These are phyloP conservation scores for Leptinotarsa rubiginosa DNA, from an alignment of 2,888 invertebrate genomes.

Conservation along the genomic window DNA sequence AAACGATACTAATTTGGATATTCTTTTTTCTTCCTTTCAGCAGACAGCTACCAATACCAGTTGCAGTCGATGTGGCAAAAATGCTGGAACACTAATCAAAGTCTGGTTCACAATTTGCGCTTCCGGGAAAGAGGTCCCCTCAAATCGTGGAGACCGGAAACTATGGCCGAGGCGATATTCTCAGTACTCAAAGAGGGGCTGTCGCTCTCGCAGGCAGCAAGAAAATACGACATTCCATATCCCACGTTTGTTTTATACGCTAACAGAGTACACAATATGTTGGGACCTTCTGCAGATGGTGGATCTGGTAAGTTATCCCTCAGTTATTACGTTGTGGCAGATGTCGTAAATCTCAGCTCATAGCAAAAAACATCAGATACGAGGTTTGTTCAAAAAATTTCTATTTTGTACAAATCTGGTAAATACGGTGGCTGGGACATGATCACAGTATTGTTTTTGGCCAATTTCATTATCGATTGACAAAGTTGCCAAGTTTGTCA, in stretches of 20 bases:
- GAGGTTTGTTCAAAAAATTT: too few species aligned
- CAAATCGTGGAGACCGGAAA: slow-evolving; percentile 94
- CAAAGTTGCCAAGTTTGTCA: too few species aligned
- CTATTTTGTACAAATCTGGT: too few species aligned
- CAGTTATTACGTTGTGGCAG: too few species aligned
- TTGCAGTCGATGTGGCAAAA: slow-evolving; percentile 96
- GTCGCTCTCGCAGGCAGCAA: slow-evolving; percentile 89
- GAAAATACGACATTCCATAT: slow-evolving; percentile 95
- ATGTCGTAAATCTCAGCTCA: too few species aligned
- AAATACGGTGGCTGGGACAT: too few species aligned
- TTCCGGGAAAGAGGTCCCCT: slow-evolving; percentile 92
- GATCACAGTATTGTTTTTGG: too few species aligned
- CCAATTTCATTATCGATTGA: too few species aligned
- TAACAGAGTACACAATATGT: slow-evolving; percentile 93
- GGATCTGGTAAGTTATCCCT: slow-evolving; percentile 79
- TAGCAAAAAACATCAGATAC: too few species aligned
- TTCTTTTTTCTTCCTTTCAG: slow-evolving; percentile 67
- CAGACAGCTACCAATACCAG: slow-evolving; percentile 96
- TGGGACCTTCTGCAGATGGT: slow-evolving; percentile 91
- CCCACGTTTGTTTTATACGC: slow-evolving; percentile 94
- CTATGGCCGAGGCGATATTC: slow-evolving; percentile 95
- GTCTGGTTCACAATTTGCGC: slow-evolving; percentile 88
- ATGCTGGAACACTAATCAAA: slow-evolving; percentile 94
- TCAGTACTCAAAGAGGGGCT: slow-evolving; percentile 91
- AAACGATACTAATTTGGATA: slow-evolving; percentile 23